Evolutionary conservation across 2,797 vertebrate species (phyloP), one percentile per base, ranked within the genome.

Genomic region (Enteromius unitaeniatus): DNA sequence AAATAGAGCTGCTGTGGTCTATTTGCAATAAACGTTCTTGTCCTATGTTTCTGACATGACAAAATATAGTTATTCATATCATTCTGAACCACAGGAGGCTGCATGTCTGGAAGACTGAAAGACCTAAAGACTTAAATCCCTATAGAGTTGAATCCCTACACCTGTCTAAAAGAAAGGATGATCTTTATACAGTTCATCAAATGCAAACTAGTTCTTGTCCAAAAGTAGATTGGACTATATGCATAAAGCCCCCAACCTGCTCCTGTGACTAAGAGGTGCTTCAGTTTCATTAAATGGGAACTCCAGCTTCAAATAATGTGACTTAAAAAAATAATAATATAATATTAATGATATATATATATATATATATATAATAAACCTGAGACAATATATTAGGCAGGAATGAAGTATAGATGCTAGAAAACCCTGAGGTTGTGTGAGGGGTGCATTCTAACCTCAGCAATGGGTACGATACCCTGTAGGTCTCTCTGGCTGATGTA

Each of bases 381-480:
- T 3, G 4, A 45, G 26, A 21, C 26, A 47, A 9, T 23, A 53
- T 68, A 11, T 55, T 53, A 9, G n/a, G 7, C 1, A 17, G 19
- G 49, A 58, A 80, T 55, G 28, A 55, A 21, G 6, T 23, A 28
- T 6, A 15, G 23, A 1, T 6, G 14, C 49, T 13, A 68, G 78
- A 40, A 51, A 68, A 28, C 14, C 34, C 14, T 17, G 19, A 34
- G 55, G 37, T 26, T 19, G 53, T 60, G 55, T n/a, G 19, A 42
- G 31, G 17, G 37, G 13, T 76, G 37, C 1, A 1, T 65, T 53
- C 95, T 93, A 91, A 97, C 96, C 97, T 96, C 96, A 0, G 96
- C 96, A 0, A 99, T 95, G 0, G 97, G 96, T 0, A 98, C 97
- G 0, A 99, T 97, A 53, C 97, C 97, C 87, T 96, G 94, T 2